These are phyloP conservation scores for Taenaris catops DNA, from an alignment of 2,888 invertebrate species.

Conservation along the genomic window DNA sequence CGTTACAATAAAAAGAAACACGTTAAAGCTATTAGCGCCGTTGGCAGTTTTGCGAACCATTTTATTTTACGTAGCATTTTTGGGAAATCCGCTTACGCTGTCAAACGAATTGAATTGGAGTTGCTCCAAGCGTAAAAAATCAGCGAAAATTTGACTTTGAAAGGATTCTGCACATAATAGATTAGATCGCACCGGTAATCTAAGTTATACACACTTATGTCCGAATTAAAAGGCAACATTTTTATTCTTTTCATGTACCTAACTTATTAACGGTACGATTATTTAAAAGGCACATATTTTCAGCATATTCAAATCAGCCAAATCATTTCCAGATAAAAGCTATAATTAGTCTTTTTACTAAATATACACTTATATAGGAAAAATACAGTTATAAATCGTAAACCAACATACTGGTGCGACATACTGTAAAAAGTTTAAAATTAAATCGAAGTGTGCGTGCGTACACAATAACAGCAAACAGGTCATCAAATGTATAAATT, in stretches of 20 bases:
- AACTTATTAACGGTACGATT: constrained; percentile 33
- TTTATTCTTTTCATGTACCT: too few species aligned
- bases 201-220: constrained; percentile 14
- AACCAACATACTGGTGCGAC: too few species aligned
- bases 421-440: constrained; percentile 1
- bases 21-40: too few species aligned
- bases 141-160: too few species aligned
- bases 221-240: constrained; percentile 31
- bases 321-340: constrained; percentile 16
- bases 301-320: constrained; percentile 17
- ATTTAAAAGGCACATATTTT: constrained; percentile 52
- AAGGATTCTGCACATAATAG: too few species aligned
- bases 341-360: constrained; percentile 5
- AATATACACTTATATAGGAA: constrained; percentile 13
- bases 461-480: constrained; percentile 14
- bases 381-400: constrained; percentile 12
- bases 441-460: constrained; percentile 19
- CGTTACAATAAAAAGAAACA: too few species aligned
- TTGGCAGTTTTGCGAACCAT: too few species aligned
- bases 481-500: constrained; percentile 3
- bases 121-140: too few species aligned
- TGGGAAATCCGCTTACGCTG: too few species aligned
- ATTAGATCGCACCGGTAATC: too few species aligned
- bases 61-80: too few species aligned
- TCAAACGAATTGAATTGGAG: too few species aligned